Evolutionary conservation across 1,140 invertebrate genomes (phyloP).

Genomic region (Laupala kohalensis): DNA sequence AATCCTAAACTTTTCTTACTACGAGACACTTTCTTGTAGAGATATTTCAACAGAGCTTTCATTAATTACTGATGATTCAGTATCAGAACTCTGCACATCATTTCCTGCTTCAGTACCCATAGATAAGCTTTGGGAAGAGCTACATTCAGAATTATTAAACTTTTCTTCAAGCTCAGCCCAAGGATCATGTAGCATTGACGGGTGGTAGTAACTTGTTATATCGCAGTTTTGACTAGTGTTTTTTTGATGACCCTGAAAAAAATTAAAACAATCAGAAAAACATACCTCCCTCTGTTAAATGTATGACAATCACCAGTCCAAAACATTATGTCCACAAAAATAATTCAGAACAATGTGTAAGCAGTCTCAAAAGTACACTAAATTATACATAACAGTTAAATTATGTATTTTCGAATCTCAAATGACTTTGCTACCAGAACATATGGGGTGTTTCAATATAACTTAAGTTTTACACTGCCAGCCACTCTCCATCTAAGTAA

Average conservation of each 20-base stretch:
- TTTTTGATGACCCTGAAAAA: background rate
- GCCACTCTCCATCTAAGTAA: too few relatives aligned
- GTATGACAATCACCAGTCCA: too few relatives aligned
- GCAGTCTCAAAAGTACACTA: background rate
- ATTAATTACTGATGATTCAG: background rate
- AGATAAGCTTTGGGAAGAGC: background rate
- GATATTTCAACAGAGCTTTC: background rate
- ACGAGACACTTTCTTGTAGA: background rate
- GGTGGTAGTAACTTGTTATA: constrained; percentile 10
- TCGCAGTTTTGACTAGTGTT: background rate
- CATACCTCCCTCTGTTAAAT: too few relatives aligned
- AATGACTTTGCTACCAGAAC: background rate
- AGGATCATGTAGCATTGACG: constrained; percentile 13
- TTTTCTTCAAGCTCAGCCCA: constrained; percentile 12
- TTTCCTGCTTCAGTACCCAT: background rate
- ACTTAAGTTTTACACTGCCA: too few relatives aligned
- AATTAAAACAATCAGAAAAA: background rate
- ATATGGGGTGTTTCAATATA: too few relatives aligned
- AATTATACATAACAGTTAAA: background rate
- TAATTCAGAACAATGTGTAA: background rate
- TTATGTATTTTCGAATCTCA: background rate
- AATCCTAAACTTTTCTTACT: background rate
- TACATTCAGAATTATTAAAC: background rate
- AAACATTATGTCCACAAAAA: background rate
- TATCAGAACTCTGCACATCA: background rate